Conservation (phyloP, 2,797 vertebrate genomes). For the Petrocephalus schoutedeni region DNA sequence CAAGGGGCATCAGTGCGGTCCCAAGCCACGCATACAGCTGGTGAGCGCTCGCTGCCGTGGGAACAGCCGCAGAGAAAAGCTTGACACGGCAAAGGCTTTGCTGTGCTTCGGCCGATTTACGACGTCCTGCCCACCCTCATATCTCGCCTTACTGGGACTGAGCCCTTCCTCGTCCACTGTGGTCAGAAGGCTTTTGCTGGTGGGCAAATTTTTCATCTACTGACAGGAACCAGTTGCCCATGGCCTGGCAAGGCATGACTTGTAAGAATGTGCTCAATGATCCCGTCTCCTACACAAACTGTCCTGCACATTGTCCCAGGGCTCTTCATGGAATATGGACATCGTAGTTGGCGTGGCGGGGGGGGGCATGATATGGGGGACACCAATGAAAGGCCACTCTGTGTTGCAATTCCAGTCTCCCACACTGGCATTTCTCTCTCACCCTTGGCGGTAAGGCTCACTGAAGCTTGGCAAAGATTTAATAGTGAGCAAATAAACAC, state of each 20-base stretch:
- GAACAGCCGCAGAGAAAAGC: not conserved
- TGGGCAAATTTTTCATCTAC: not conserved
- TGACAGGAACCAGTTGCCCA: not conserved
- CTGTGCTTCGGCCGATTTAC: not conserved
- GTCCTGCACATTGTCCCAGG: not conserved
- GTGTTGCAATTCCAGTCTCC: constrained; percentile 13
- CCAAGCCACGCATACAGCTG: not conserved
- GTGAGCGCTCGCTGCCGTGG: not conserved
- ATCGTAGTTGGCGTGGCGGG: not conserved
- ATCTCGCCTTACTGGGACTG: not conserved
- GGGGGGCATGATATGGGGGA: not conserved
- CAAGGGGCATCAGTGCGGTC: not conserved
- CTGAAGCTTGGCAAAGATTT: constrained; percentile 21
- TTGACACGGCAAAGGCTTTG: not conserved
- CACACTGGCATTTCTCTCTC: not conserved
- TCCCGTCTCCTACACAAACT: not conserved
- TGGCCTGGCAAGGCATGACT: not conserved
- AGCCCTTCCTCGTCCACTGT: not conserved
- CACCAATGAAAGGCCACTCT: constrained; percentile 11
- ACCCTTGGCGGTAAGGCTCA: constrained; percentile 16
- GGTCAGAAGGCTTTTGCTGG: not conserved
- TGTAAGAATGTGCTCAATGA: not conserved
- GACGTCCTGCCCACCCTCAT: not conserved
- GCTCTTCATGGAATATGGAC: not conserved
- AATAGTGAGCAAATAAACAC: constrained; percentile 26